phyloP scores from a whole-genome alignment of 2,797 vertebrate species.

The Neopelma chrysocephalum region DNA sequence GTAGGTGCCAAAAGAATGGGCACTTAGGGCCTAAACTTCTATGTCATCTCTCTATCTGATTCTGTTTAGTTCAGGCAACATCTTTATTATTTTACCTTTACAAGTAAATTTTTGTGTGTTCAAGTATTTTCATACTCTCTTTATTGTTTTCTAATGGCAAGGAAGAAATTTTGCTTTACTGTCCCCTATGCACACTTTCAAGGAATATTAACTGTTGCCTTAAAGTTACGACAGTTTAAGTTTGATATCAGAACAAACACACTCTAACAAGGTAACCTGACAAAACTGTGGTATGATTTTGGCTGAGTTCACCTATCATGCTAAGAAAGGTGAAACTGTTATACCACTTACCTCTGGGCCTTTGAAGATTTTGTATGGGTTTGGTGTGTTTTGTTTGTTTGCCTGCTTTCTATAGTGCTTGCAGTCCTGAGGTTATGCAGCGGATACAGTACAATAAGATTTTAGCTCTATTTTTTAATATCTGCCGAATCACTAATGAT shows the following conservation, averaged over 20 bases:
- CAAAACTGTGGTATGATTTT: not conserved
- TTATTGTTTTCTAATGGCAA: not conserved
- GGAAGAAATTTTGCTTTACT: not conserved
- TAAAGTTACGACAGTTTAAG: not conserved
- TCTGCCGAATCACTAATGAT: not conserved
- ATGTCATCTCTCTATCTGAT: not conserved
- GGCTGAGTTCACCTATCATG: fast-evolving
- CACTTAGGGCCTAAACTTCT: not conserved
- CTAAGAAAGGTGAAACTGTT: not conserved
- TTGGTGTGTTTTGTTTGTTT: not conserved
- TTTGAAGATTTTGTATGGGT: not conserved
- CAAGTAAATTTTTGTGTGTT: not conserved
- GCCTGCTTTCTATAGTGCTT: not conserved
- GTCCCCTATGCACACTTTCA: not conserved
- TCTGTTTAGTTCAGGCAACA: not conserved
- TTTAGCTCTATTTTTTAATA: not conserved
- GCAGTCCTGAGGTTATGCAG: not conserved
- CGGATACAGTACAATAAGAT: not conserved
- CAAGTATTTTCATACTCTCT: not conserved
- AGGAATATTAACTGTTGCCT: not conserved
- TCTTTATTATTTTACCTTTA: not conserved
- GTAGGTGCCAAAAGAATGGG: not conserved
- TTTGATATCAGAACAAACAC: not conserved
- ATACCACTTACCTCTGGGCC: not conserved
- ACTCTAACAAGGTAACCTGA: not conserved